Conservation (phyloP, 2,797 vertebrate genomes). For the Phalanger gymnotis region DNA sequence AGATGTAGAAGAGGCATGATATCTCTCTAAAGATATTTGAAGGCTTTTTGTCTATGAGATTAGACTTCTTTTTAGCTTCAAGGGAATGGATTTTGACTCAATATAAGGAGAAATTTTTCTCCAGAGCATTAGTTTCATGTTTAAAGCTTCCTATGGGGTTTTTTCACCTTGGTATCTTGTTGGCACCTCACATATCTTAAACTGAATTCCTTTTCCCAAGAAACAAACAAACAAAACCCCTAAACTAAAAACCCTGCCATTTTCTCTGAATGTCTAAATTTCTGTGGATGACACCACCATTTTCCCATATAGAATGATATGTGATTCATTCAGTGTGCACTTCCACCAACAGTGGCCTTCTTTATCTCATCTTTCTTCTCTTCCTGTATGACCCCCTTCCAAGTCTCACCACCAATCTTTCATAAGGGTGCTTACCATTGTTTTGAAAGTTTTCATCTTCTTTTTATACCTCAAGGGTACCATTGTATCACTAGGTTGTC, state of each 20-base stretch:
- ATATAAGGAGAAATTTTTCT: neutral
- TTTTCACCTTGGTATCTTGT: neutral
- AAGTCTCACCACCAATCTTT: neutral
- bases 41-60: neutral
- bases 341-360: neutral
- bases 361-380: neutral
- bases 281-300: neutral
- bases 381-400: neutral
- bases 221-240: neutral
- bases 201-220: neutral
- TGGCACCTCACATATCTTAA: neutral
- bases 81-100: neutral
- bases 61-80: neutral
- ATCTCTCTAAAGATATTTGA: neutral
- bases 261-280: neutral
- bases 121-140: neutral
- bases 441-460: neutral
- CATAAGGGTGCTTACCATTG: neutral
- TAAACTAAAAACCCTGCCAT: neutral
- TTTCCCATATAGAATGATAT: neutral
- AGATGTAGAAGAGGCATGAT: neutral
- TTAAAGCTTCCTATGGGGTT: neutral
- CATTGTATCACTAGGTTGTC: neutral
- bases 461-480: neutral
- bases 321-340: neutral